These are phyloP conservation scores for Dipodomys stephensi DNA, from an alignment of 2,113 vertebrate species.

Conservation along the genomic window DNA sequence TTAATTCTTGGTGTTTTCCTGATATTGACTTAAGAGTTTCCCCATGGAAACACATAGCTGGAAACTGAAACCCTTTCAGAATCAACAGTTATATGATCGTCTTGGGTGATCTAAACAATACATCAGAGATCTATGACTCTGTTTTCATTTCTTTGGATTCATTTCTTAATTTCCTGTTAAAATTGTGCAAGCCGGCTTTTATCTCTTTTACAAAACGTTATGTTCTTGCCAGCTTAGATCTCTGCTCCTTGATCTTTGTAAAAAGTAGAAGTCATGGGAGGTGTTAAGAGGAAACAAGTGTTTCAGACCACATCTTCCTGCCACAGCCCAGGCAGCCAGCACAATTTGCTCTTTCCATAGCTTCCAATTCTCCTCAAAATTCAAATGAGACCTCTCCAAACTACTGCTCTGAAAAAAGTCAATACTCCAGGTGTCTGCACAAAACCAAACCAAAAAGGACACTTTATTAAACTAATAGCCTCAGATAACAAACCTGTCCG, in stretches of 20 bases:
- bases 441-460: constrained; percentile 32
- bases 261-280: not conserved
- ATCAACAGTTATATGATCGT: constrained; percentile 29
- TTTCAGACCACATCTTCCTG: not conserved
- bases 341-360: not conserved
- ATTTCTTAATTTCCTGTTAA: constrained; percentile 14
- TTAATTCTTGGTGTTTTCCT: constrained; percentile 21
- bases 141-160: not conserved
- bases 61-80: constrained; percentile 41
- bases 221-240: not conserved
- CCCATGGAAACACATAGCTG: constrained; percentile 31
- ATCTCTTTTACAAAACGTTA: not conserved
- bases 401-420: not conserved
- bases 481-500: constrained; percentile 46
- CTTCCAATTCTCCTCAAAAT: constrained; percentile 28
- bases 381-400: constrained; percentile 3
- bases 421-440: constrained; percentile 28
- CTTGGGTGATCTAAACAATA: not conserved
- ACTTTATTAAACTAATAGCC: constrained; percentile 29
- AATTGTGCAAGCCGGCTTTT: not conserved
- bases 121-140: not conserved
- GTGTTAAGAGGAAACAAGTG: not conserved
- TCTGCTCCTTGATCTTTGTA: constrained; percentile 39
- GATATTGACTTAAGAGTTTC: constrained; percentile 60
- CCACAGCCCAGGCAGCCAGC: not conserved